Evolutionary conservation across 2,888 invertebrate genomes (phyloP).

Genomic region (Neoscelio sp.): DNA sequence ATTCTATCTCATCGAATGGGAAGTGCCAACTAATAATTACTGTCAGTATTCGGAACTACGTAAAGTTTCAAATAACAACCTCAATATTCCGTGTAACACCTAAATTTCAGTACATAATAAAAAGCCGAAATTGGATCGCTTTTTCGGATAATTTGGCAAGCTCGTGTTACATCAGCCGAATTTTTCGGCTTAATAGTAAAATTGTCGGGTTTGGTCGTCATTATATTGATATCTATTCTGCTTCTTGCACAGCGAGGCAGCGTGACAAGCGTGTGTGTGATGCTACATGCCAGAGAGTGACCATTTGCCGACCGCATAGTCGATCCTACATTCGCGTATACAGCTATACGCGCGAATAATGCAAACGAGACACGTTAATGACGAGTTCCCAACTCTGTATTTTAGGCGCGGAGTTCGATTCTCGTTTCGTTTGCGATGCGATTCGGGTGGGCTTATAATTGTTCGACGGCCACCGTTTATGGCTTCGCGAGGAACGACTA

Average conservation of each 20-base stretch:
- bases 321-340: constrained; percentile 47
- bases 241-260: constrained; percentile 30
- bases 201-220: constrained; percentile 41
- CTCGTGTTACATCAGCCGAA: constrained; percentile 5
- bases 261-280: constrained; percentile 40
- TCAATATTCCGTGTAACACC: no score
- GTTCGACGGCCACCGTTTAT: constrained; percentile 25
- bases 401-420: constrained; percentile 49
- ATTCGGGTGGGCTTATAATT: constrained; percentile 40
- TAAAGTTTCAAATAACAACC: no score
- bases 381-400: constrained; percentile 50
- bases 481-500: constrained; percentile 36
- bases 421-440: constrained; percentile 48
- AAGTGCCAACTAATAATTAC: no score
- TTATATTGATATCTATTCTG: constrained; percentile 43
- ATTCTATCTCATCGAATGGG: no score
- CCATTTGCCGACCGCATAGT: constrained; percentile 47
- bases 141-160: no score
- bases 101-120: no score
- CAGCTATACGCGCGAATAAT: constrained; percentile 60
- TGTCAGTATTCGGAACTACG: no score
- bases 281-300: constrained; percentile 43
- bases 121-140: no score
- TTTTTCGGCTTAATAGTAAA: constrained; percentile 26
- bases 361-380: constrained; percentile 67